These are phyloP conservation scores for Eulimnadia texana DNA, from an alignment of 1,140 invertebrate species.

Conservation along the genomic window DNA sequence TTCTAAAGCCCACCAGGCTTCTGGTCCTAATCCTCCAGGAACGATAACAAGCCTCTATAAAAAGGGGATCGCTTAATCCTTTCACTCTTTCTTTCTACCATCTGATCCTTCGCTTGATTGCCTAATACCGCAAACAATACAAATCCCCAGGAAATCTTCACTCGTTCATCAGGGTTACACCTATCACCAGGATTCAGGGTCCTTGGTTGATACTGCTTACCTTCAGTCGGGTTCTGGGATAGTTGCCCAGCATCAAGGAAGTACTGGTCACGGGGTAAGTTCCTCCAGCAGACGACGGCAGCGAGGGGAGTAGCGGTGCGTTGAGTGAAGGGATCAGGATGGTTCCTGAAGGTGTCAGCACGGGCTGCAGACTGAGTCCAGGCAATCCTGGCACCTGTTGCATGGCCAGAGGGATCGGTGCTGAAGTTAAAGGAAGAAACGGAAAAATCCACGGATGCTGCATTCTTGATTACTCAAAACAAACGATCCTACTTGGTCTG, in stretches of 20 bases:
- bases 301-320: not conserved
- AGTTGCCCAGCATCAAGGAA: not conserved
- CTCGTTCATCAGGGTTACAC: too few relatives aligned
- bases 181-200: not conserved
- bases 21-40: too few relatives aligned
- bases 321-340: not conserved
- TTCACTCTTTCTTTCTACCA: too few relatives aligned
- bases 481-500: too few relatives aligned
- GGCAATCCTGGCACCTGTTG: not conserved
- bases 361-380: not conserved
- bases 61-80: too few relatives aligned
- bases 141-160: too few relatives aligned
- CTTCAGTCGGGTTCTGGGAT: not conserved
- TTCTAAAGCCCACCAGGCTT: too few relatives aligned
- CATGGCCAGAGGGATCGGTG: not conserved
- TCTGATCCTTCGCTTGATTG: too few relatives aligned
- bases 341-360: conserved; percentile 5
- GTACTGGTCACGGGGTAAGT: not conserved
- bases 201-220: not conserved
- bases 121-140: too few relatives aligned
- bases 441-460: conserved; percentile 8
- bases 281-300: not conserved
- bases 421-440: conserved; percentile 6
- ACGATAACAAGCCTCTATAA: too few relatives aligned
- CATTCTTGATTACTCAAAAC: not conserved